Evolutionary conservation across 2,797 vertebrate genomes (phyloP).

Genomic region (Labroides dimidiatus): DNA sequence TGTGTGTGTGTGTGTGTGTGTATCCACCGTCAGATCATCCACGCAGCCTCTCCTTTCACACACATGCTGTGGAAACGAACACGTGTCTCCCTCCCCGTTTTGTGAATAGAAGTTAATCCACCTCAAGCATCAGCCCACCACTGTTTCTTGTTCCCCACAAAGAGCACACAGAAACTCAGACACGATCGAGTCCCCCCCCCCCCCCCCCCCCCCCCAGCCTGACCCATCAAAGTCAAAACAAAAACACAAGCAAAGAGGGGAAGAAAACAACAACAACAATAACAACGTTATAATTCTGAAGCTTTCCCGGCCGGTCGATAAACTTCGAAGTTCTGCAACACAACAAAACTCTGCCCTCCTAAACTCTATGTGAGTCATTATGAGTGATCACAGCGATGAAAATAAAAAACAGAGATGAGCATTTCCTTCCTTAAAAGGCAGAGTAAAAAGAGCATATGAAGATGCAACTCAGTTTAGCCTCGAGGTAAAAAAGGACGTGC

Average conservation of each 20-base stretch:
- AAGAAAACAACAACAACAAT: neutral
- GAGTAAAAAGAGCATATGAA: constrained; percentile 41
- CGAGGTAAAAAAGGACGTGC: constrained; percentile 32
- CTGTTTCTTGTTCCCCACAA: constrained; percentile 29
- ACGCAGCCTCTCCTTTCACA: constrained; percentile 27
- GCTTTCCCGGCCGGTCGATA: neutral
- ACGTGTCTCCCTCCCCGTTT: constrained; percentile 53
- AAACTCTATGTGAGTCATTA: neutral
- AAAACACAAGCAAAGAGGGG: neutral
- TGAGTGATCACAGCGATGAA: constrained; percentile 29
- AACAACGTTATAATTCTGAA: neutral
- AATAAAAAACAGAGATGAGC: constrained; percentile 44
- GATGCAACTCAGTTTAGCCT: constrained; percentile 6
- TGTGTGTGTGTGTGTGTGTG: constrained; percentile 27
- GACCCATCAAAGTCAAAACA: constrained; percentile 19
- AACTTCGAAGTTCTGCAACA: constrained; percentile 21
- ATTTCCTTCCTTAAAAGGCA: neutral
- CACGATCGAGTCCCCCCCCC: constrained; percentile 7
- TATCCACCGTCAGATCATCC: constrained; percentile 28
- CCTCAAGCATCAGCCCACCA: constrained; percentile 53
- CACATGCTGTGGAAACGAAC: constrained; percentile 19
- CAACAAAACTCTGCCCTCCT: constrained; percentile 5
- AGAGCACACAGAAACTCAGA: constrained; percentile 31
- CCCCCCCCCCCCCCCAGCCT: constrained; percentile 2
- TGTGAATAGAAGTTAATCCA: constrained; percentile 64